A percentile compares a stretch with the other conserved stretches of the same genome.
Evolutionary conservation across 2,888 invertebrate species (phyloP).

Genomic region (Macrophya alboannulata): DNA sequence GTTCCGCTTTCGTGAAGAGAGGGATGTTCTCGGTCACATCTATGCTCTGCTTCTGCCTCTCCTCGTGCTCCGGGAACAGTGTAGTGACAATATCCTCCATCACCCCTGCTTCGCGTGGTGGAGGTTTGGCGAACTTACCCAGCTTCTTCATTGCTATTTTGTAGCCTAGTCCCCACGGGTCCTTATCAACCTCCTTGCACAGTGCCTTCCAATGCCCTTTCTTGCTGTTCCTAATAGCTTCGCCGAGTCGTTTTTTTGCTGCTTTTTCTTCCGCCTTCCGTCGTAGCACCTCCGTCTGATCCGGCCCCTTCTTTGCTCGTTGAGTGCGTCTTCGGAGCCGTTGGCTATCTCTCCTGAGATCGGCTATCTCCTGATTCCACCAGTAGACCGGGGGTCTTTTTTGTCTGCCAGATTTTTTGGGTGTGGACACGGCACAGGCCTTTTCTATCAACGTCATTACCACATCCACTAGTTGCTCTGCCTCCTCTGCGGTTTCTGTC

Average conservation of each 20-base stretch:
- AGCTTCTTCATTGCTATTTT: slow-evolving; percentile 58
- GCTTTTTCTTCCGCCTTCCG: not conserved
- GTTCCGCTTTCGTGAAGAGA: slow-evolving; percentile 41
- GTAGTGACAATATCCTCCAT: slow-evolving; percentile 44
- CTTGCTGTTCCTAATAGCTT: slow-evolving; percentile 56
- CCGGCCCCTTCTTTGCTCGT: slow-evolving; percentile 37
- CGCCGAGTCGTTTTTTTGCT: slow-evolving; percentile 43
- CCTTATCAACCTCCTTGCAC: slow-evolving; percentile 43
- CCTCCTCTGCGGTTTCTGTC: too few relatives aligned
- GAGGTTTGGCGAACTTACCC: slow-evolving; percentile 10
- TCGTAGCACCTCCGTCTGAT: too few relatives aligned
- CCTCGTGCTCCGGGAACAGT: slow-evolving; percentile 49
- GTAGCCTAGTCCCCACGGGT: slow-evolving; percentile 59
- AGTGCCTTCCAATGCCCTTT: slow-evolving; percentile 54
- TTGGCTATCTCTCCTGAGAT: slow-evolving; percentile 28
- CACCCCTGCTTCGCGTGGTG: slow-evolving; percentile 32
- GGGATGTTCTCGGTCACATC: not conserved
- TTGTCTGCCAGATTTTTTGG: slow-evolving; percentile 4
- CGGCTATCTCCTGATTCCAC: slow-evolving; percentile 57
- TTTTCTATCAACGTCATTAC: not conserved
- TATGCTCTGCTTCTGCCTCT: not conserved
- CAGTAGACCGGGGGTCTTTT: slow-evolving; percentile 46
- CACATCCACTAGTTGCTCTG: too few relatives aligned
- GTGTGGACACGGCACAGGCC: slow-evolving; percentile 47
- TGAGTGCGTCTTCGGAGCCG: not conserved